Percentiles rank a stretch among this genome's conserved stretches.
phyloP scores from a whole-genome alignment of 2,888 invertebrate genomes.

The Andrena marginata region DNA sequence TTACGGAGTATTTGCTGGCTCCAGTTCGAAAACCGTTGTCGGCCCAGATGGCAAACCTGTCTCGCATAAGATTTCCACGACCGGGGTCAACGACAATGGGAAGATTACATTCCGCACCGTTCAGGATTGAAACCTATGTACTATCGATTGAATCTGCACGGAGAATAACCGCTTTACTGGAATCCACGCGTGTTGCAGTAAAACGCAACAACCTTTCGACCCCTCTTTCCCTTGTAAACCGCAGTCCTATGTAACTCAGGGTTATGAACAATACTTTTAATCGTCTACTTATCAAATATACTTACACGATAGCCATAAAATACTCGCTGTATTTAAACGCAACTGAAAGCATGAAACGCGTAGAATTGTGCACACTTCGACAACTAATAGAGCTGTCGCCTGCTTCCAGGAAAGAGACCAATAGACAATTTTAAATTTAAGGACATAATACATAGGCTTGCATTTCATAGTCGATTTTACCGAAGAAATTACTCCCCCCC shows the following conservation, averaged over 20 bases:
- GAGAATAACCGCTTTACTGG: neutral
- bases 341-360: neutral
- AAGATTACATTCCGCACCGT: conserved; percentile 88
- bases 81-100: conserved; percentile 91
- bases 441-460: neutral
- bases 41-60: conserved; percentile 87
- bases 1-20: conserved; percentile 88
- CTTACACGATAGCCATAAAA: conserved; percentile 33
- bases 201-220: neutral
- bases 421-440: neutral
- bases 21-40: conserved; percentile 87
- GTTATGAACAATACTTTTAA: conserved; percentile 36
- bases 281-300: conserved; percentile 36
- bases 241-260: conserved; percentile 43
- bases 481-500: neutral
- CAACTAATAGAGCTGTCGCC: neutral
- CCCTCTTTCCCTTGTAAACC: neutral
- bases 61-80: conserved; percentile 87
- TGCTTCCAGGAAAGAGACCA: neutral
- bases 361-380: neutral
- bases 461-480: neutral
- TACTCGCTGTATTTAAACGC: conserved; percentile 42
- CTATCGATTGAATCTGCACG: neutral
- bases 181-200: neutral
- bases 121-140: conserved; percentile 76